Evolutionary conservation across 1,140 invertebrate genomes (phyloP).

Genomic region (Heliconius hewitsoni): DNA sequence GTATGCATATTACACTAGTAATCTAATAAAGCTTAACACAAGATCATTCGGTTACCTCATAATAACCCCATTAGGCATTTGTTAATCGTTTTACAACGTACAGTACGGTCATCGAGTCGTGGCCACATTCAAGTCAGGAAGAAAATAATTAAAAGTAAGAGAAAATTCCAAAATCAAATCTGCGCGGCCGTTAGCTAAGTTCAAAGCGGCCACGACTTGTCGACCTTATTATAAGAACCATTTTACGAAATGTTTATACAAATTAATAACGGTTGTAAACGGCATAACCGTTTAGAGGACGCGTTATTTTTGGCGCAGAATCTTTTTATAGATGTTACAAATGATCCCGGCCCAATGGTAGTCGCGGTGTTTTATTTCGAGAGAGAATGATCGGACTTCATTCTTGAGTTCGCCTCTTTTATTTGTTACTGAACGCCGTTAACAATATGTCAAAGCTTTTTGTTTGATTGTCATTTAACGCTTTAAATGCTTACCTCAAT

Average conservation of each 20-base stretch:
- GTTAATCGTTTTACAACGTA: constrained; percentile 31
- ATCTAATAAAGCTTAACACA: constrained; percentile 10
- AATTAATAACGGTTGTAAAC: constrained; percentile 42
- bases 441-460: background rate
- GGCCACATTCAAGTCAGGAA: too few relatives aligned
- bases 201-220: too few relatives aligned
- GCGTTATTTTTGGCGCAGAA: constrained; percentile 37
- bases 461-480: background rate
- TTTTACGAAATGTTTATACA: constrained; percentile 39
- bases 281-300: constrained; percentile 39
- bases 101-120: too few relatives aligned
- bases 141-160: too few relatives aligned
- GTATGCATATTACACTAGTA: background rate
- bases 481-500: background rate
- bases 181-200: too few relatives aligned
- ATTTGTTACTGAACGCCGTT: background rate
- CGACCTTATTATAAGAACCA: constrained; percentile 18
- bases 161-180: too few relatives aligned
- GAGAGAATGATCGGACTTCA: constrained; percentile 10
- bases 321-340: constrained; percentile 39
- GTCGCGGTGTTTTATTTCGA: constrained; percentile 20
- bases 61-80: constrained; percentile 11
- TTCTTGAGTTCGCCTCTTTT: background rate
- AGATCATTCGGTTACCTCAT: background rate
- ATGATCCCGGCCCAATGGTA: constrained; percentile 27